phyloP scores from a whole-genome alignment of 2,888 invertebrate genomes.

The Deilephila porcellus region DNA sequence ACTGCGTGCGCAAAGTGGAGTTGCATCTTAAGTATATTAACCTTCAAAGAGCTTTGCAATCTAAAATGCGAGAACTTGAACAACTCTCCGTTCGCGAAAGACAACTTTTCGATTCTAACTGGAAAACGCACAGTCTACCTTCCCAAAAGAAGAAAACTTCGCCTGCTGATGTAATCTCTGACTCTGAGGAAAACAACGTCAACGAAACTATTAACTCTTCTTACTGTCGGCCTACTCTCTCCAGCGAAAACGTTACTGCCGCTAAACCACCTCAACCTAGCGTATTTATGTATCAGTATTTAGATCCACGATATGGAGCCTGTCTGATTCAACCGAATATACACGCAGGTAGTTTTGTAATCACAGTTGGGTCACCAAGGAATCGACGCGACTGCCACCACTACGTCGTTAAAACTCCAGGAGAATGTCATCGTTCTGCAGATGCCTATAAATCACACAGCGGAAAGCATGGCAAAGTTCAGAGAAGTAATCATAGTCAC shows the following conservation, averaged over 20 bases:
- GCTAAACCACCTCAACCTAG: slow-evolving; percentile 75
- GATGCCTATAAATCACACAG: slow-evolving; percentile 65
- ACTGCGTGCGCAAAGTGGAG: slow-evolving; percentile 96
- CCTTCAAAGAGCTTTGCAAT: slow-evolving; percentile 92
- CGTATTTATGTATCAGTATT: slow-evolving; percentile 87
- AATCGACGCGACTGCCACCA: slow-evolving; percentile 88
- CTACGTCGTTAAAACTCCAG: slow-evolving; percentile 85
- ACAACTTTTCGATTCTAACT: slow-evolving; percentile 92
- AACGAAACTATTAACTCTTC: slow-evolving; percentile 80
- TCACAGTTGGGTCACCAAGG: slow-evolving; percentile 88
- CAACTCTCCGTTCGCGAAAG: slow-evolving; percentile 92
- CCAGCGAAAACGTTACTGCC: slow-evolving; percentile 90
- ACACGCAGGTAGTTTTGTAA: slow-evolving; percentile 88
- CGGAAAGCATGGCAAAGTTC: slow-evolving; percentile 67
- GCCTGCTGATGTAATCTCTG: slow-evolving; percentile 74
- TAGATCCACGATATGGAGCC: slow-evolving; percentile 88
- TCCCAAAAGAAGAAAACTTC: slow-evolving; percentile 92
- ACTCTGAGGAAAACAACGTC: slow-evolving; percentile 72
- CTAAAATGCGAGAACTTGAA: slow-evolving; percentile 93
- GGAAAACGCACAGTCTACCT: slow-evolving; percentile 95
- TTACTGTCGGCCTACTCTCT: slow-evolving; percentile 91
- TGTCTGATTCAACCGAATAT: slow-evolving; percentile 88
- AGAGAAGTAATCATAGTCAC: slow-evolving; percentile 79
- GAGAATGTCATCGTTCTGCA: slow-evolving; percentile 67
- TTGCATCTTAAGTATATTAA: slow-evolving; percentile 97